Percentiles rank a stretch among this genome's conserved stretches.
phyloP scores from a whole-genome alignment of 1,140 invertebrate genomes.

The Leptinotarsa texana region DNA sequence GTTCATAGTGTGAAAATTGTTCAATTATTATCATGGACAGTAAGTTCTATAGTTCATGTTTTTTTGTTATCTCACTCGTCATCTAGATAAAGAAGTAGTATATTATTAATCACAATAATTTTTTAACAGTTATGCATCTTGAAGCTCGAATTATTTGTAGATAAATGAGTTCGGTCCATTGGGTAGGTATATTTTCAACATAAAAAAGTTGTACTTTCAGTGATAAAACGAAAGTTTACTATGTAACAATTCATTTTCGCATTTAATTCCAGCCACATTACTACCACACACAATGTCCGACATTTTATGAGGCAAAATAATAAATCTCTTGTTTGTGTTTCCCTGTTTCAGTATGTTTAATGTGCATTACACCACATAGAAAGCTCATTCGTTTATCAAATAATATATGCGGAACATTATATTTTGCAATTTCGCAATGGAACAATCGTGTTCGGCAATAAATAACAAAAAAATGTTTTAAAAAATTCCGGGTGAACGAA shows the following conservation, averaged over 20 bases:
- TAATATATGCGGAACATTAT: neutral
- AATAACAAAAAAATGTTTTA: neutral
- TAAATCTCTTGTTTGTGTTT: conserved; percentile 2
- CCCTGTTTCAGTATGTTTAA: neutral
- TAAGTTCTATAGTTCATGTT: too few species aligned
- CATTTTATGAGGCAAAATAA: neutral
- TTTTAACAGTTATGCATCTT: too few species aligned
- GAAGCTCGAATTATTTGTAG: too few species aligned
- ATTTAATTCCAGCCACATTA: neutral
- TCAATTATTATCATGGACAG: too few species aligned
- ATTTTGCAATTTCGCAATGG: conserved; percentile 3
- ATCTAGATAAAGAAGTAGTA: too few species aligned
- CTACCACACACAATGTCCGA: neutral
- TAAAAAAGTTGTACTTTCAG: neutral
- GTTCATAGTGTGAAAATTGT: too few species aligned
- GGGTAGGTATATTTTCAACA: too few species aligned
- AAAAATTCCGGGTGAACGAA: too few species aligned
- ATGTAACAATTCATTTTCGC: neutral
- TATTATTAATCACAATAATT: too few species aligned
- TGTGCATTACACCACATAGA: conserved; percentile 2
- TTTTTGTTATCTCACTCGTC: too few species aligned
- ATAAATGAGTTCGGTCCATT: too few species aligned
- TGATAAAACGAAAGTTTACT: conserved; percentile 1
- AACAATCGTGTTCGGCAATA: neutral
- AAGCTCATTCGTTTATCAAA: conserved; percentile 3